Evolutionary conservation across 1,140 invertebrate species (phyloP), one percentile per base, ranked within the genome.

Genomic region (Lethrus apterus): DNA sequence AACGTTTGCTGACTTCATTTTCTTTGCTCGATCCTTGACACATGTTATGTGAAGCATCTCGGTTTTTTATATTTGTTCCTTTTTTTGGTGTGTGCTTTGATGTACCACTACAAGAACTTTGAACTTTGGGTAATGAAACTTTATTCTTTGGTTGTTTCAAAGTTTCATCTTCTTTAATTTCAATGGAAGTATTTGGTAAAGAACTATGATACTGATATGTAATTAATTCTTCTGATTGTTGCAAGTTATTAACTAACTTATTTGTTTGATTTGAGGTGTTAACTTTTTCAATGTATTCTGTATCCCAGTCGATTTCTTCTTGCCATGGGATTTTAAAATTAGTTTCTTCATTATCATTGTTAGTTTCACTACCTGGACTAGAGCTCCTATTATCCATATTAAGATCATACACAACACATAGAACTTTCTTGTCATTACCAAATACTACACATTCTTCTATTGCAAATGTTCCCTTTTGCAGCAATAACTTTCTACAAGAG

Each of bases 61-160:
- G 24, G 14, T 42, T 42, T 18, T 42, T 42, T 17, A 29, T 42
- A 29, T 42, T 42, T 26, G 40, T 42, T 13, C 40, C 40, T 17
- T 42, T 42, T 29, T 42, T 42, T n/a, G 40, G 40, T 15, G 21
- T 42, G 9, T 11, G 11, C 24, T 38, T 38, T 5, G 35, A 38
- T 21, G 20, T 18, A 21, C 13, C 20, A 19, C 11, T 15, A 38
- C 8, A 21, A 23, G 35, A 20, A n/a, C n/a, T n/a, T 38, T 34
- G 32, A 34, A 18, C n/a, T 13, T 38, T 38, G 13, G 10, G 5
- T 10, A 11, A 7, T 13, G 18, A n/a, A n/a, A 18, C n/a, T 11
- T 38, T 21, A 14, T 17, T 11, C 18, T 38, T 38, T 10, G 14
- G 7, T 38, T 38, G 19, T 11, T 38, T 21, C 8, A 21, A 21